Evolutionary conservation across 1,140 invertebrate genomes (phyloP).

Genomic region (Thalassaphorura encarpata): DNA sequence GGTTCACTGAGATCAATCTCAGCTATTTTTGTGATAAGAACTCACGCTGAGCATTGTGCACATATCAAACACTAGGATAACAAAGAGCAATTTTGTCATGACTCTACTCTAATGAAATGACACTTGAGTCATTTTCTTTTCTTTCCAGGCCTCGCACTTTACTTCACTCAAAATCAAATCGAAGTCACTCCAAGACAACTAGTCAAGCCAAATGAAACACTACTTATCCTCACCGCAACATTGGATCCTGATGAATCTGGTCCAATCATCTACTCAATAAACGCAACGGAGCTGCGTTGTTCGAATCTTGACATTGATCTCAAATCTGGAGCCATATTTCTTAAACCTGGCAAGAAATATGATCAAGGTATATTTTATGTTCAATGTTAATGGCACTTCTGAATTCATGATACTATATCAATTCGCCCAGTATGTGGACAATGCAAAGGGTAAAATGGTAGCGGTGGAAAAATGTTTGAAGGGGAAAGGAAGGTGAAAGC

Average conservation of each 20-base stretch:
- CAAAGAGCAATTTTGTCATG: too few species aligned
- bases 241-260: conserved; percentile 12
- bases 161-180: conserved; percentile 9
- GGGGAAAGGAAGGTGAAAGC: too few species aligned
- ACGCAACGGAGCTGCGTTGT: neutral
- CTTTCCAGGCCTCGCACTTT: conserved; percentile 14
- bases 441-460: too few species aligned
- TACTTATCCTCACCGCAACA: conserved; percentile 4
- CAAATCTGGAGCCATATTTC: neutral
- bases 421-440: too few species aligned
- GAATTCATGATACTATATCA: too few species aligned
- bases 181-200: conserved; percentile 2
- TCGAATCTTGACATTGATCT: neutral
- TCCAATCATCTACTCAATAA: conserved; percentile 13
- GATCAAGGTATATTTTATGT: too few species aligned
- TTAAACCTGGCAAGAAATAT: neutral
- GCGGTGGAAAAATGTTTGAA: too few species aligned
- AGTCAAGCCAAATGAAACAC: neutral
- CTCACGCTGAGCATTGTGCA: too few species aligned
- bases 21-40: too few species aligned
- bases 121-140: neutral
- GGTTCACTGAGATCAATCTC: too few species aligned
- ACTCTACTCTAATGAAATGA: neutral
- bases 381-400: too few species aligned
- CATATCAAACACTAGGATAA: too few species aligned